Evolutionary conservation across 2,888 invertebrate species (phyloP).

Genomic region (Hydropsyche betteni): DNA sequence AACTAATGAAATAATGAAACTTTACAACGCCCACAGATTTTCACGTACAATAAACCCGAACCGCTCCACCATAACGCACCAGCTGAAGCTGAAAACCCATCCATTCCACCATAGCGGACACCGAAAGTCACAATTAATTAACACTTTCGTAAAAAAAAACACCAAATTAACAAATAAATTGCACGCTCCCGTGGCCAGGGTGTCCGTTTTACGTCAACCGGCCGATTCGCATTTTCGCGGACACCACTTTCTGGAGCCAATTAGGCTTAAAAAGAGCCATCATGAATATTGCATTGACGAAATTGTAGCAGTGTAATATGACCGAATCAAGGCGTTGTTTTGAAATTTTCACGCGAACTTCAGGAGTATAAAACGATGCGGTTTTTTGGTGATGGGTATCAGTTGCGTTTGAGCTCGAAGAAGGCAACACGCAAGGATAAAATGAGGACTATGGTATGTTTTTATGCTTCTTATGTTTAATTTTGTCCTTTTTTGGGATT

Average conservation of each 20-base stretch:
- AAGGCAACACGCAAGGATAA: constrained; percentile 20
- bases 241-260: constrained; percentile 4
- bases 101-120: too few species aligned
- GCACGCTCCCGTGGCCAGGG: too few species aligned
- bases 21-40: too few species aligned
- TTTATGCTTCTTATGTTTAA: neutral
- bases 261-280: constrained; percentile 7
- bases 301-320: constrained; percentile 11
- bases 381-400: neutral
- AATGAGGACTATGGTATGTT: constrained; percentile 28
- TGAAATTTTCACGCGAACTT: constrained; percentile 7
- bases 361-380: constrained; percentile 25
- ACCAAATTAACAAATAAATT: too few species aligned
- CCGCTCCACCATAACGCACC: too few species aligned
- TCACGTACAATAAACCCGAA: too few species aligned
- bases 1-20: too few species aligned
- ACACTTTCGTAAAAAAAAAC: too few species aligned
- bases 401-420: constrained; percentile 11
- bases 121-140: too few species aligned
- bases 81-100: too few species aligned
- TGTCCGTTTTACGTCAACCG: too few species aligned
- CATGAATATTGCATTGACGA: constrained; percentile 1
- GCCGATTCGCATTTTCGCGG: neutral
- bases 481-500: too few species aligned
- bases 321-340: constrained; percentile 33